Base-by-base conservation (phyloP, 2,797 vertebrate species). In the Nannoperca australis region DNA sequence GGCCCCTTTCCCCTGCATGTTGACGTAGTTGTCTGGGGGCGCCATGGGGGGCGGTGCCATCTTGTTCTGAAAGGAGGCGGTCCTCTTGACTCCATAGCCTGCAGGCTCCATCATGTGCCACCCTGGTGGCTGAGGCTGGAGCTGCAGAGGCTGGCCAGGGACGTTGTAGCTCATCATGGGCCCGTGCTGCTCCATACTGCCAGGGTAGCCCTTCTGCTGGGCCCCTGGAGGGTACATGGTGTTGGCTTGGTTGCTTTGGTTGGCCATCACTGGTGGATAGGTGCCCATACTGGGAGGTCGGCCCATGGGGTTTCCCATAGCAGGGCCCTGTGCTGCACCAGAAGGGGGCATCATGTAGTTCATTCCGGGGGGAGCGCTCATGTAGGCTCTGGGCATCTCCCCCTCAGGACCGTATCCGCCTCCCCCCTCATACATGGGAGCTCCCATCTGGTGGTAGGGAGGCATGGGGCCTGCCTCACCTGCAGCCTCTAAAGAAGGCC, bases 31-130 rank as follows among this genome's bases (percentile, higher is more conserved):
- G 11, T 97, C 96, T 17, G 96, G 95, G 8, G 95, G 93, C 1
- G 93, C 81, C 85, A 95, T 90, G 7, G 88, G 78, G 0, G 94
- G 88, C 0, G 92, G 87, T 0, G 91, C 86, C 87, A 97, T 95
- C 94, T 99, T 98, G 91, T 95, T 98, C 90, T 99, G 98, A 91
- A 99, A 99, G 86, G 98, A 99, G 7, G 97, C 95, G 76, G 97
- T 99, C 82, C 97, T 95, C 92, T 99, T 97, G 64, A 99, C 90
- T 13, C 96, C 95, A 3, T 98, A 99, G 20, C 94, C 95, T 18
- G 95, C 89, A 0, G 96, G 93, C 85, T 96, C 96, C 88, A 97
- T 96, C 80, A 97, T 95, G 86, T 97, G 97, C 14, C 95, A 96
- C 74, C 96, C 93, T 42, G 96, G 95, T 0, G 94, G 90, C 0